Evolutionary conservation across 2,113 vertebrate genomes (phyloP).

Genomic region (Ibidorhyncha struthersii): DNA sequence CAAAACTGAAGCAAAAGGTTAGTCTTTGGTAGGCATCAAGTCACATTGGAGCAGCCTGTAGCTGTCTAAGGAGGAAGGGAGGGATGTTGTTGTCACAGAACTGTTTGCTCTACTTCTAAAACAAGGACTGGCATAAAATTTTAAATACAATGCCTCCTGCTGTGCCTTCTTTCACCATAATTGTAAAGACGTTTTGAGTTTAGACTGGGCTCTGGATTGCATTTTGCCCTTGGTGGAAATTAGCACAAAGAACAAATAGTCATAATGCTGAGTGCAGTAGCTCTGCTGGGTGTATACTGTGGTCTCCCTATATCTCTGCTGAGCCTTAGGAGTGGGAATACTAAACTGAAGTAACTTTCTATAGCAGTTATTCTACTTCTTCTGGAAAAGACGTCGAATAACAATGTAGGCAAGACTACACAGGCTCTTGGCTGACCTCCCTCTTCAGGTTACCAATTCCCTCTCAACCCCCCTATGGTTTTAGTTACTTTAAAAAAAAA

Average conservation of each 20-base stretch:
- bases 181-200: background rate
- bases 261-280: rapidly evolving
- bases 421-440: background rate
- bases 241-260: background rate
- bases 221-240: constrained; percentile 25
- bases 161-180: background rate
- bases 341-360: background rate
- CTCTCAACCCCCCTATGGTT: background rate
- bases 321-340: background rate
- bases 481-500: background rate
- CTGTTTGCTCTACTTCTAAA: background rate
- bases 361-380: background rate
- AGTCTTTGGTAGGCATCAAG: background rate
- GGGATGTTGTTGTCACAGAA: background rate
- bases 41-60: background rate
- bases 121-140: background rate
- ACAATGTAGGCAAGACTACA: background rate
- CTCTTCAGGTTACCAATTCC: background rate
- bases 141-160: background rate
- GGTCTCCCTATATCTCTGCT: background rate
- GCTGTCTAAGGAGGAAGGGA: background rate
- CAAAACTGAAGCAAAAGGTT: background rate
- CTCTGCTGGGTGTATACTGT: background rate
- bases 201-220: background rate
- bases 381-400: background rate